These are phyloP conservation scores for Cyprinodon diabolis DNA, from an alignment of 2,797 vertebrate genomes.

Conservation along the genomic window DNA sequence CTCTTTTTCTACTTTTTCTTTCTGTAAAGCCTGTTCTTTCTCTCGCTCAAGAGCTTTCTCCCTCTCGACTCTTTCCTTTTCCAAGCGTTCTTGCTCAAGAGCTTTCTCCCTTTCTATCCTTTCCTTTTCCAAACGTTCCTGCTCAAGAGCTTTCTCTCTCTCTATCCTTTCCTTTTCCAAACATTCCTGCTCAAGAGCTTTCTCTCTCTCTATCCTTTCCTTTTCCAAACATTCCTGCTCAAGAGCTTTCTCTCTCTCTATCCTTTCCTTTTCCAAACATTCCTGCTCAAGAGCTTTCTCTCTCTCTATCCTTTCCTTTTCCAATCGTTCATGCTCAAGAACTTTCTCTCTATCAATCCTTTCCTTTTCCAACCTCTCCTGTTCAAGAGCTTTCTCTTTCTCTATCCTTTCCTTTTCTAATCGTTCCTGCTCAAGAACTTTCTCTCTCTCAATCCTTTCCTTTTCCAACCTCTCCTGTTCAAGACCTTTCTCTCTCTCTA, in stretches of 20 bases:
- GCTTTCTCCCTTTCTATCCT: constrained; percentile 39
- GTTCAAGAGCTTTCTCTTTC: constrained; percentile 29
- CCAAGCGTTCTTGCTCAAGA: constrained; percentile 7
- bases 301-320: constrained; percentile 6
- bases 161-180: constrained; percentile 51
- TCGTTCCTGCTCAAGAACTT: not conserved
- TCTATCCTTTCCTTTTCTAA: constrained; percentile 1
- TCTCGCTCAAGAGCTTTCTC: constrained; percentile 41
- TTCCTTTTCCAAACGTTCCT: constrained; percentile 27
- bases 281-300: constrained; percentile 40
- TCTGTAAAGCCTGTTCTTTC: not conserved
- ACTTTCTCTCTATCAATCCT: constrained; percentile 38
- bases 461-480: constrained; percentile 44
- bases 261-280: constrained; percentile 19
- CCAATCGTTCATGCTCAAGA: no score
- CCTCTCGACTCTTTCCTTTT: constrained; percentile 7
- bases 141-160: constrained; percentile 34
- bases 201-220: constrained; percentile 26
- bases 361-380: no score
- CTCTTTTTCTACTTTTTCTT: constrained; percentile 46
- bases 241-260: not conserved
- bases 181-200: not conserved
- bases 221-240: constrained; percentile 46
- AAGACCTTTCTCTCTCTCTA: constrained; percentile 25
- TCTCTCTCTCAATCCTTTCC: constrained; percentile 45